A percentile compares a stretch with the other conserved stretches of the same genome.
Evolutionary conservation across 2,797 vertebrate genomes (phyloP).

Genomic region (Coracias cyanogaster): DNA sequence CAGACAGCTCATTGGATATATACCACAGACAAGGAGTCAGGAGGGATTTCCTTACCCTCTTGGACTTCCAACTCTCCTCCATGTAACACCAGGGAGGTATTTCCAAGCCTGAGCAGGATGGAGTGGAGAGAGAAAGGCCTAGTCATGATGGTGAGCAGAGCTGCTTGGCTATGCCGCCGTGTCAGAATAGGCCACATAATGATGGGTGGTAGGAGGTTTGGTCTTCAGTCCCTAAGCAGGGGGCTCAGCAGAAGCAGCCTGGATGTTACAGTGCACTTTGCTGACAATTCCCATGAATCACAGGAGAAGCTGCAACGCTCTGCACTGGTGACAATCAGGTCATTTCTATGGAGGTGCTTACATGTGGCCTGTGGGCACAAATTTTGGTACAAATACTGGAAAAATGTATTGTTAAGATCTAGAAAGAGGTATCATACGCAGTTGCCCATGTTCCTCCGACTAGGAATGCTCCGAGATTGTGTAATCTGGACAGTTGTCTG

Average conservation of each 20-base stretch:
- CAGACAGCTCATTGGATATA: not conserved
- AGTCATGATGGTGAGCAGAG: rapidly evolving
- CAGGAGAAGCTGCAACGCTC: not conserved
- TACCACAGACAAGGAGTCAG: not conserved
- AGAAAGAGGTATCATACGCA: not conserved
- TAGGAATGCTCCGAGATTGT: rapidly evolving
- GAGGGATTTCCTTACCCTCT: not conserved
- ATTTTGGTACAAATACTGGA: not conserved
- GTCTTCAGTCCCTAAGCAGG: not conserved
- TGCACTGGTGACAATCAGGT: not conserved
- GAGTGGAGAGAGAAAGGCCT: not conserved
- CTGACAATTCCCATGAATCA: not conserved
- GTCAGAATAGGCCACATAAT: rapidly evolving
- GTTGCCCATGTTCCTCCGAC: not conserved
- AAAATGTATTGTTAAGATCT: not conserved
- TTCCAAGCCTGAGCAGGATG: not conserved
- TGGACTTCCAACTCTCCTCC: not conserved
- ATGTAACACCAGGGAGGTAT: not conserved
- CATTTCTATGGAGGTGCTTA: not conserved
- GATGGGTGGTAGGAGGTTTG: not conserved
- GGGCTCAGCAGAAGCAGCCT: not conserved
- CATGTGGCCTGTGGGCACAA: not conserved
- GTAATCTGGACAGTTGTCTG: not conserved
- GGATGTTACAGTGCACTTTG: not conserved
- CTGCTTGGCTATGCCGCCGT: not conserved